phyloP scores from a whole-genome alignment of 2,113 vertebrate species.

The Potamarius usumacintae region DNA sequence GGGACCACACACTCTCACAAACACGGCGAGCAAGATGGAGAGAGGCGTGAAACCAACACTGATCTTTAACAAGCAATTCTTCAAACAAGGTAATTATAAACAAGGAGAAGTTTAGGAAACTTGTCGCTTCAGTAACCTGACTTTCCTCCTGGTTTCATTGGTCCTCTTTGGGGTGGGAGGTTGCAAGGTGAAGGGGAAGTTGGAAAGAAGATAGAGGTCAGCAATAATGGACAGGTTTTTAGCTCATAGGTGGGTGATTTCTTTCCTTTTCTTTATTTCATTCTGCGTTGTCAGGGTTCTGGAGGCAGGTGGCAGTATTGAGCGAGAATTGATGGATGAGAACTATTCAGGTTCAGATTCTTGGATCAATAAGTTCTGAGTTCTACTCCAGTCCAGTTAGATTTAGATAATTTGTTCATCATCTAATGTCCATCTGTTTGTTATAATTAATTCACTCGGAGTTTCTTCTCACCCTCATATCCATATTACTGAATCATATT shows the following conservation, averaged over 20 bases:
- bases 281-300: neutral
- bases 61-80: conserved; percentile 76
- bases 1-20: conserved; percentile 62
- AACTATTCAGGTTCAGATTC: neutral
- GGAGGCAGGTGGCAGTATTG: no score
- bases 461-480: neutral
- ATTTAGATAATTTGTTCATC: neutral
- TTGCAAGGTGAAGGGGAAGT: neutral
- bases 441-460: neutral
- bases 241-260: neutral
- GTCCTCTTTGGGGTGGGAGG: neutral
- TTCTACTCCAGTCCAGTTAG: no score
- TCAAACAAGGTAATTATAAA: conserved; percentile 73
- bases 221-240: neutral
- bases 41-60: conserved; percentile 64
- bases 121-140: neutral
- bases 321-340: neutral
- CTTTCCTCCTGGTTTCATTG: neutral
- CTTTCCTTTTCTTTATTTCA: neutral
- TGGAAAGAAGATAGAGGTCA: no score
- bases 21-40: conserved; percentile 72
- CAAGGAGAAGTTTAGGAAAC: neutral
- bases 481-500: neutral
- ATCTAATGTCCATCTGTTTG: no score
- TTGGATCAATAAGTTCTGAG: neutral